phyloP scores from a whole-genome alignment of 2,888 invertebrate species.

The Leptinotarsa rubiginosa region DNA sequence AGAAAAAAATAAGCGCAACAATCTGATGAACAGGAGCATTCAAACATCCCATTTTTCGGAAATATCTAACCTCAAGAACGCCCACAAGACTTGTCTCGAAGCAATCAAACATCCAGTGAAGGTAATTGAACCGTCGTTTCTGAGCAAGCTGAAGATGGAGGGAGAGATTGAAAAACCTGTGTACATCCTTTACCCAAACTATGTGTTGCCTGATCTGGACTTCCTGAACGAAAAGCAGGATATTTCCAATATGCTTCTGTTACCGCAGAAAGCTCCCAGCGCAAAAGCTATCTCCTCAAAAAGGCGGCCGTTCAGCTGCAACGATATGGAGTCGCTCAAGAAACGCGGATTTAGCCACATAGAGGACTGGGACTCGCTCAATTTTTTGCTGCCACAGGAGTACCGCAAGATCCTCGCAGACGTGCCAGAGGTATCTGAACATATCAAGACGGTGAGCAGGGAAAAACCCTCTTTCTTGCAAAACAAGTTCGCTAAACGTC shows the following conservation, averaged over 20 bases:
- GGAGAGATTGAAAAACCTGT: slow-evolving; percentile 77
- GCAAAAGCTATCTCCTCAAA: slow-evolving; percentile 59
- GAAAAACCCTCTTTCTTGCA: slow-evolving; percentile 71
- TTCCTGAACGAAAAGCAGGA: slow-evolving; percentile 73
- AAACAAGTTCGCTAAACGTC: slow-evolving; percentile 68
- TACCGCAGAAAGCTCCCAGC: slow-evolving; percentile 72
- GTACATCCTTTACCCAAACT: slow-evolving; percentile 91
- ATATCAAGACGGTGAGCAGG: slow-evolving; percentile 70
- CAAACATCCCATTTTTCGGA: slow-evolving; percentile 75
- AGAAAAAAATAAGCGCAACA: slow-evolving; percentile 52
- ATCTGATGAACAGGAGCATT: slow-evolving; percentile 79
- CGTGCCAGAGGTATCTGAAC: slow-evolving; percentile 80
- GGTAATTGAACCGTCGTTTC: slow-evolving; percentile 77
- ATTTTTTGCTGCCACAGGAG: slow-evolving; percentile 87
- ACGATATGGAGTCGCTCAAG: slow-evolving; percentile 84
- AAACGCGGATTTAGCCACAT: slow-evolving; percentile 87
- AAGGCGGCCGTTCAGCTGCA: slow-evolving; percentile 81
- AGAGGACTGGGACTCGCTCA: slow-evolving; percentile 93
- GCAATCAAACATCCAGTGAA: slow-evolving; percentile 68
- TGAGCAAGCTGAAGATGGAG: slow-evolving; percentile 73
- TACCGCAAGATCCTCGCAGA: slow-evolving; percentile 83
- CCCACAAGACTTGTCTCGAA: slow-evolving; percentile 53
- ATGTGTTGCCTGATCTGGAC: slow-evolving; percentile 88
- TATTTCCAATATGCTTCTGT: slow-evolving; percentile 77
- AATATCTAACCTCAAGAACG: slow-evolving; percentile 58